Evolutionary conservation across 2,888 invertebrate genomes (phyloP), one percentile per base, ranked within the genome.

Genomic region (Nymphalis urticae): DNA sequence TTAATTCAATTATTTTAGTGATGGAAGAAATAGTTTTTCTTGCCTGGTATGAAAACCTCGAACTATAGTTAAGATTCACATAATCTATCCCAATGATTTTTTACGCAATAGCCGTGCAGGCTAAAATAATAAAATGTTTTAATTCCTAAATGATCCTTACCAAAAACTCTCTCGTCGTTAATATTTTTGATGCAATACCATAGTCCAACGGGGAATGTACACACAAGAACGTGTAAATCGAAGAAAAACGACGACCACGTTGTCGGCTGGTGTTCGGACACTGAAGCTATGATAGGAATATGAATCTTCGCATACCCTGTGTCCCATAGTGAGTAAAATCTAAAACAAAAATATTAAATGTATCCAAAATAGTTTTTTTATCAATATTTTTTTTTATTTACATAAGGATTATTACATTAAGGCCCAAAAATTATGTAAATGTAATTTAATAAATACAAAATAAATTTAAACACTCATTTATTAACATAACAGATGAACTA

Each of bases 191-290:
- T 97, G 94, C 98, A 98, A 87, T 99, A 99, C 99, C 99, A 99
- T 58, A 99, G 94, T 0, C 99, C 99, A 19, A 98, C 99, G 0
- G 99, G 99, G 93, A 99, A 99, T 0, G 98, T 97, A 78, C 98
- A 97, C 10, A 98, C 97, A 54, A 99, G 94, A 75, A 99, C 97
- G 86, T 99, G 99, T 7, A 99, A 94, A 91, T 99, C 99, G 85
- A 99, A 99, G 95, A 99, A 99, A 91, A 98, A 98, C 0, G 98
- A 98, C 74, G 99, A 99, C 99, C 99, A 99, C 0, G 99, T 98
- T 0, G 99, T 99, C 0, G 99, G 99, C 90, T 99, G 99, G 94
- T 99, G 99, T 86, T 99, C 99, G 0, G 99, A 99, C 27, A 99
- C 99, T 0, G 98, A 98, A 0, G 99, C 99, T 77, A 99, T 99